phyloP scores from a whole-genome alignment of 1,140 invertebrate genomes.

The Hesperophylax magnus region DNA sequence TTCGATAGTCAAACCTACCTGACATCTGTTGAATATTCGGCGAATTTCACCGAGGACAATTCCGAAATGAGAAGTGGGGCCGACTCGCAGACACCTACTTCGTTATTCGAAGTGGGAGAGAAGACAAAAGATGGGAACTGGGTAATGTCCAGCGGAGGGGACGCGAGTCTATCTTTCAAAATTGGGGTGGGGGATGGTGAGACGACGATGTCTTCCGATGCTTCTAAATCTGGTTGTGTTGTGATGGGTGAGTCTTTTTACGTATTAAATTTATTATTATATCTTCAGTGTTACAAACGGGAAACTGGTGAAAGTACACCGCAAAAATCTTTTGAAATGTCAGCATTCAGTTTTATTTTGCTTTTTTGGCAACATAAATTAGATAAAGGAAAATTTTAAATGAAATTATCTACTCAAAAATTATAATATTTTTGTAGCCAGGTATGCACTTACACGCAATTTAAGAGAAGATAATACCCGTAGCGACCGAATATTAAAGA shows the following conservation, averaged over 20 bases:
- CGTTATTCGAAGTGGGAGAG: conserved; percentile 36
- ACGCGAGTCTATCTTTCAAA: conserved; percentile 29
- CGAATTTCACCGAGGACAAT: conserved; percentile 27
- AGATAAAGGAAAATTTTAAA: too few relatives aligned
- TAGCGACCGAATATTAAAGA: too few relatives aligned
- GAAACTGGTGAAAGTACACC: too few relatives aligned
- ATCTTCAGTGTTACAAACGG: neutral
- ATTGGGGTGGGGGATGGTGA: conserved; percentile 34
- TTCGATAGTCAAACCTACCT: neutral
- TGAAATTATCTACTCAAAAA: too few relatives aligned
- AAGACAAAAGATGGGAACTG: conserved; percentile 36
- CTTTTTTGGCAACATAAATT: too few relatives aligned
- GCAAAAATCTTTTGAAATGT: too few relatives aligned
- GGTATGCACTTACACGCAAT: too few relatives aligned
- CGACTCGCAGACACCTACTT: conserved; percentile 31
- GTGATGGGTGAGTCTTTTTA: conserved; percentile 52
- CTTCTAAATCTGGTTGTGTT: conserved; percentile 47
- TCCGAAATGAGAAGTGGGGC: conserved; percentile 7
- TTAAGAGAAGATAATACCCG: too few relatives aligned
- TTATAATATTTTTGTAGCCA: too few relatives aligned
- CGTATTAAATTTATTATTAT: neutral
- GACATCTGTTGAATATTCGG: conserved; percentile 12
- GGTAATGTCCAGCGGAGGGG: conserved; percentile 35
- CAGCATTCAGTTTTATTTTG: too few relatives aligned
- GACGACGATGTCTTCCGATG: conserved; percentile 28